Evolutionary conservation across 1,140 invertebrate species (phyloP), one percentile per base, ranked within the genome.

Genomic region (Meloidogyne floridensis): DNA sequence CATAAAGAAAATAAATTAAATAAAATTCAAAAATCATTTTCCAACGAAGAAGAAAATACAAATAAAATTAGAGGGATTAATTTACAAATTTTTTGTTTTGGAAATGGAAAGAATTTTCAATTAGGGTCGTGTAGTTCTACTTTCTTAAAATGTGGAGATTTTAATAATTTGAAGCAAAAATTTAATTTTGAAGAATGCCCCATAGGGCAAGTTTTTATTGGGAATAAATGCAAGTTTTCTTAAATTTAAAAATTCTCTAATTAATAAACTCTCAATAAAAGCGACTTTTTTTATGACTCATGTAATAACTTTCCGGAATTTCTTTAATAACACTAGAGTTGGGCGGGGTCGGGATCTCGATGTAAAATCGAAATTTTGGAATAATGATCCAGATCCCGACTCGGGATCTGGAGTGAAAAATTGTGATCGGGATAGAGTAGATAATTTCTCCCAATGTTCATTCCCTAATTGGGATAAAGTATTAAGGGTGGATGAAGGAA

Each of bases 101-200:
- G 80, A 20, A 81, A 72, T 42, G 75, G 65, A 3, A 72, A 69
- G 18, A 11, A 15, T 9, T 71, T 81, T 18, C 43, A 53, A 51
- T 56, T 81, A 20, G 80, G 80, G n/a, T 75, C 80, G 11, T 81
- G 80, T 56, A 75, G 72, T 53, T 81, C 80, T 32, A 81, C 72
- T 15, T 81, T 79, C 54, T 32, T 81, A 20, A 77, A 75, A 53
- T 81, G 80, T 59, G 80, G 65, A n/a, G 11, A 54, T 3, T 80
- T 80, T 59, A 81, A 69, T 56, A 54, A 3, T 5, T 18, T 43
- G 8, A 53, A 69, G 42, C 80, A 74, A 51, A 65, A 3, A n/a
- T 81, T 78, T 71, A 59, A 70, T 10, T 81, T 81, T 51, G 80
- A 74, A n/a, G 80, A 81, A 71, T 81, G 80, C 65, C 80, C 80